Evolutionary conservation across 2,113 vertebrate species (phyloP), one percentile per base, ranked within the genome.

Genomic region (Fulmarus glacialis): DNA sequence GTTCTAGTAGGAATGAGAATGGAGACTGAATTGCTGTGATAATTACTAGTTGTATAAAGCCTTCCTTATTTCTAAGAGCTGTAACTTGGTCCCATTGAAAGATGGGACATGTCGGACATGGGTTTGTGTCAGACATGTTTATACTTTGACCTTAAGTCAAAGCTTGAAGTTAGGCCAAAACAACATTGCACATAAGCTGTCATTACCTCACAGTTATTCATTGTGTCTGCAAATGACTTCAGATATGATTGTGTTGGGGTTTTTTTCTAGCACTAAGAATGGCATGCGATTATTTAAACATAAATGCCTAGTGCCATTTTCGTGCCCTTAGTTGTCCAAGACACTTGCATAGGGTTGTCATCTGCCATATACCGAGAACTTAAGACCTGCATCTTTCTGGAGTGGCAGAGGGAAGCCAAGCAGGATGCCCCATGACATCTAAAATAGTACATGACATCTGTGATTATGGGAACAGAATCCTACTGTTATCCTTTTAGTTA

Each of bases 161-260:
- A 58, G 19, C 66, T 55, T 77, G 80, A 89, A 81, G 50, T 42
- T 70, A 27, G 59, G 59, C 45, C 40, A 53, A 58, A 94, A 78
- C 0, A 0, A 47, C 3, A 2, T 66, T 89, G 45, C 42, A 32
- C 42, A 38, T 38, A 55, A 89, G 38, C 59, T 62, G 20, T 66
- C 77, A 59, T 74, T 91, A 52, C 60, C 60, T 83, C 55, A 79
- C 53, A 66, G 72, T 89, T 75, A 82, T 50, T 95, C 83, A 47
- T 4, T 94, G 40, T 58, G 55, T 42, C 60, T 95, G 72, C 60
- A 84, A 47, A 67, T 82, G 12, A 81, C 36, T 94, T 78, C 67
- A 77, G 40, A 45, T 56, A 32, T 43, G 24, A 62, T 77, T 42
- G 4, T 53, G n/a, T n/a, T n/a, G n/a, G 36, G 9, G 1, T 0